phyloP scores from a whole-genome alignment of 2,113 vertebrate species.

The Nycticebus coucang region DNA sequence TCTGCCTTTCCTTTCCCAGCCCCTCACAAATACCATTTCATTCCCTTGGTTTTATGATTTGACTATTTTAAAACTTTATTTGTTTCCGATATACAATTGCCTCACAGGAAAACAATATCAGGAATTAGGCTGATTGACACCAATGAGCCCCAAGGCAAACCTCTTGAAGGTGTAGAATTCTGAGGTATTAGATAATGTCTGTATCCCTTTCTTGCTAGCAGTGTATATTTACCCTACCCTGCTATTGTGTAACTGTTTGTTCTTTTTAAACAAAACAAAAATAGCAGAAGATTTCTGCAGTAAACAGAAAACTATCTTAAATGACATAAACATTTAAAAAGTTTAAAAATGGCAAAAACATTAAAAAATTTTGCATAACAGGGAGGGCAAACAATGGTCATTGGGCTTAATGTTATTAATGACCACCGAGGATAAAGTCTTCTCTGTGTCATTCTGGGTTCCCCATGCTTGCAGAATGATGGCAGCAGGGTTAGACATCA shows the following conservation, averaged over 20 bases:
- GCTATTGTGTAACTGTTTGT: background rate
- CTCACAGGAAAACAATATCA: background rate
- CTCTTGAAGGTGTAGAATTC: background rate
- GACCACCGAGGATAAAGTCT: background rate
- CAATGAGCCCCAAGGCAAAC: background rate
- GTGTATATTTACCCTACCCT: background rate
- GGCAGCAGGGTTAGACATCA: background rate
- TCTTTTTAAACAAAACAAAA: background rate
- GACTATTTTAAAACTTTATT: slow-evolving; percentile 8
- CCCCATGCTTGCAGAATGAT: background rate
- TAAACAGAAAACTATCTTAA: slow-evolving; percentile 25
- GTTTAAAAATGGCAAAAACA: background rate
- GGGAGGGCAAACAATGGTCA: background rate
- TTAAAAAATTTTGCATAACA: background rate
- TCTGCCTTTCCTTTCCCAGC: too few species aligned
- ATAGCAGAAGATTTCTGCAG: background rate
- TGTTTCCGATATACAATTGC: slow-evolving; percentile 11
- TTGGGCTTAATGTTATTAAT: background rate
- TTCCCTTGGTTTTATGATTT: background rate
- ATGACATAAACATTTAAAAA: background rate
- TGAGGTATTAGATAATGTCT: background rate
- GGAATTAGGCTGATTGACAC: background rate
- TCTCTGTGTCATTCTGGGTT: background rate
- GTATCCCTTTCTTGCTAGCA: background rate
- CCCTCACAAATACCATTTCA: background rate